Evolutionary conservation across 2,113 vertebrate genomes (phyloP).

Genomic region (Microcebus jonahi): DNA sequence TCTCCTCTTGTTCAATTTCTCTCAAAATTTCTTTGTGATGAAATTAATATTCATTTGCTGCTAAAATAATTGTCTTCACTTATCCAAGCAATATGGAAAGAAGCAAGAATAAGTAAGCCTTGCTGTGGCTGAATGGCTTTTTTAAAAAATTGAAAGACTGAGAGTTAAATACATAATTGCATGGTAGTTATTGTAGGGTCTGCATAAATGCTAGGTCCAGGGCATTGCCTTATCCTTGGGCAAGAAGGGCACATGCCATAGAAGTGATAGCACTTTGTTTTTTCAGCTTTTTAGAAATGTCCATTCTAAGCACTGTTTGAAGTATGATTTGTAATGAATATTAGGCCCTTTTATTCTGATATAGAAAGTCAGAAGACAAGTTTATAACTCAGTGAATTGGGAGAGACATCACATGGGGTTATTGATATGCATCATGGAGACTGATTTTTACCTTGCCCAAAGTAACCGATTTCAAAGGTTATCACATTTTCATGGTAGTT

Average conservation of each 20-base stretch:
- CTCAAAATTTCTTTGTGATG: background rate
- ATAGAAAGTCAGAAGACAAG: background rate
- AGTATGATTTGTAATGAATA: background rate
- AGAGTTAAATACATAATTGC: background rate
- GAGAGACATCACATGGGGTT: background rate
- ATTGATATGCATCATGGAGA: background rate
- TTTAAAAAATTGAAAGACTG: background rate
- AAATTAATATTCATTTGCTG: slow-evolving; percentile 33
- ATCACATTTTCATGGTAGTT: background rate
- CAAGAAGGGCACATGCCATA: background rate
- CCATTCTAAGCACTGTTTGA: background rate
- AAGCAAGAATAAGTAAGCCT: background rate
- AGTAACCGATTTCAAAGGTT: background rate
- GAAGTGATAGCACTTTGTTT: background rate
- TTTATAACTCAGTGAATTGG: background rate
- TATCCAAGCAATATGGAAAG: background rate
- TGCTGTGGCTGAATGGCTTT: background rate
- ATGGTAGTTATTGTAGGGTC: background rate
- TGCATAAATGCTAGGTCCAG: background rate
- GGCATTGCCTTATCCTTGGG: background rate
- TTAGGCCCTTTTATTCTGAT: background rate
- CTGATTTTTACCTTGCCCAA: background rate
- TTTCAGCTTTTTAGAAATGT: background rate
- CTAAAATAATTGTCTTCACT: background rate
- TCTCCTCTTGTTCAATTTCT: background rate